Base-by-base conservation (phyloP, 1,140 invertebrate species). In the Ectropis grisescens region DNA sequence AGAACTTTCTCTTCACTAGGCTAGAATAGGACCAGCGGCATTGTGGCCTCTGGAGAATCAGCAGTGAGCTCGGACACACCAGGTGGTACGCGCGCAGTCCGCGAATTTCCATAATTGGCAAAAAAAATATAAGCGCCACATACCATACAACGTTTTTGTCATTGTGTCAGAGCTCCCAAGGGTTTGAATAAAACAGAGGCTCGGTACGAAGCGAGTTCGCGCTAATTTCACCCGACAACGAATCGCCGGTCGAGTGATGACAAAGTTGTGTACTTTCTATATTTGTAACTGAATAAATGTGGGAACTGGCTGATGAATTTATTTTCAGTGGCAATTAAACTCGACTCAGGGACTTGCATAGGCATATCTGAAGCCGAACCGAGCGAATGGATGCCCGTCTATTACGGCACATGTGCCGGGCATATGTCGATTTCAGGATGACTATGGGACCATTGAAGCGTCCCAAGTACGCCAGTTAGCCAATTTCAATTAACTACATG, bases 101-200 rank as follows among this genome's bases (percentile, higher is more conserved):
- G 37, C 55, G 47, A 58, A 71, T 67, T 67, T 75, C 48, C 59
- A 69, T 69, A 69, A 71, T 61, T 62, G 58, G 56, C 36, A 43
- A 50, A 60, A 62, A n/a, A 68, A 58, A 45, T 41, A 51, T 53
- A 59, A 51, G 35, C 42, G 51, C 54, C 56, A 39, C 47, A 60
- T 56, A 50, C 30, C 54, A 64, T 58, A 57, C 50, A 58, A 64
- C 41, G 55, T 54, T 67, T 60, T 69, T 58, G 60, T 68, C 58
- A 68, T 67, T 65, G 61, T 59, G 58, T 40, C 37, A 38, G 38
- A 50, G 50, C 42, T 61, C 65, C 58, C 58, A 42, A 50, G 62
- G 55, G 61, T 31, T 48, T 66, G 59, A 66, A 70, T 68, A 70
- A 66, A 74, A 74, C 59, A 70, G 51, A 58, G 58, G 55, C 50